These are phyloP conservation scores for Drosophila mimetica DNA, from an alignment of 2,888 invertebrate species.

Conservation along the genomic window DNA sequence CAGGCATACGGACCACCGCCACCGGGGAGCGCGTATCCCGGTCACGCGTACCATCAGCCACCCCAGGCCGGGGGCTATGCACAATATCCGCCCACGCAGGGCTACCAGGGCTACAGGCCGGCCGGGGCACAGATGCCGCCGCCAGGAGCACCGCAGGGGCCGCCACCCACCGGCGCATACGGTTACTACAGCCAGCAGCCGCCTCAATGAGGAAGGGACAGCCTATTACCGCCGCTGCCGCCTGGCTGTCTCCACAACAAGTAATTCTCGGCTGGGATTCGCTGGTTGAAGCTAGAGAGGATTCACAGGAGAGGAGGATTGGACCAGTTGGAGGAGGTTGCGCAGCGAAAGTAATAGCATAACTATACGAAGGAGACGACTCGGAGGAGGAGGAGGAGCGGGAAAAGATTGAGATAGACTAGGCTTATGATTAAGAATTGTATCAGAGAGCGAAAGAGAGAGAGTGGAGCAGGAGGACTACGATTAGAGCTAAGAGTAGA, in stretches of 20 bases:
- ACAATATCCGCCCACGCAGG: constrained; percentile 87
- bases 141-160: constrained; percentile 83
- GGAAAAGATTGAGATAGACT: constrained; percentile 1
- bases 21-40: constrained; percentile 85
- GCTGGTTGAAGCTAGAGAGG: constrained; percentile 15
- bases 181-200: constrained; percentile 93
- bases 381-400: not conserved
- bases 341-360: constrained; percentile 6
- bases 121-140: constrained; percentile 86
- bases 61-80: constrained; percentile 86
- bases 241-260: constrained; percentile 35
- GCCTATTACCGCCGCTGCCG: constrained; percentile 28
- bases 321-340: not conserved
- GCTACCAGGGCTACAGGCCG: constrained; percentile 88
- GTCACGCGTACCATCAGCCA: constrained; percentile 86
- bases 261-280: constrained; percentile 11
- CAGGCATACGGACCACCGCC: constrained; percentile 83
- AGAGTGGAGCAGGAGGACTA: not conserved
- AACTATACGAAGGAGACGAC: not conserved
- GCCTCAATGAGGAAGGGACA: constrained; percentile 84
- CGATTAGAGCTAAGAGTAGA: not conserved
- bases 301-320: not conserved
- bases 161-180: constrained; percentile 89
- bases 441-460: no score
- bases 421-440: constrained; percentile 7